phyloP scores from a whole-genome alignment of 1,140 invertebrate species.

The Gryon sp. region DNA sequence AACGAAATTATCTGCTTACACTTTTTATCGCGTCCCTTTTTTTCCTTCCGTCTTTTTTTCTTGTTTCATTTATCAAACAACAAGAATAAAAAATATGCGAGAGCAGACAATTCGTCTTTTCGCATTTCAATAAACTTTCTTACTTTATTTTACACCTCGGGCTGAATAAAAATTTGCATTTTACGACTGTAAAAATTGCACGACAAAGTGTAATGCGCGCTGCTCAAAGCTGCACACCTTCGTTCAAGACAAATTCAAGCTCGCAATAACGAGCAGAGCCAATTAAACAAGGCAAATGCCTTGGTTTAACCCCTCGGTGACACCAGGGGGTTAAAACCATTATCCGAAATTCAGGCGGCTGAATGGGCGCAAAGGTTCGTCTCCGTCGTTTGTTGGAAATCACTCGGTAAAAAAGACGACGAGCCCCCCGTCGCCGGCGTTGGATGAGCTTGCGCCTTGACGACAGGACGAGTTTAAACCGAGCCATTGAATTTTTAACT shows the following conservation, averaged over 20 bases:
- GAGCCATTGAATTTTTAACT: conserved; percentile 38
- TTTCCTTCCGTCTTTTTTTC: too few species aligned
- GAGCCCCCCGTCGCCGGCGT: conserved; percentile 19
- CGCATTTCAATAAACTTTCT: too few species aligned
- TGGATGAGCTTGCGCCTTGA: conserved; percentile 1
- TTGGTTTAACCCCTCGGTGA: conserved; percentile 37
- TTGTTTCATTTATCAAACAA: too few species aligned
- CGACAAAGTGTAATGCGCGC: neutral
- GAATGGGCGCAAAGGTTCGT: conserved; percentile 45
- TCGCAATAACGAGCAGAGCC: conserved; percentile 16
- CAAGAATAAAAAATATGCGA: too few species aligned
- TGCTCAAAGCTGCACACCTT: neutral
- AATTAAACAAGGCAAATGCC: conserved; percentile 50
- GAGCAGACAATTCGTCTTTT: too few species aligned
- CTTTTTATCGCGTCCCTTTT: too few species aligned
- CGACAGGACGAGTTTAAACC: conserved; percentile 42
- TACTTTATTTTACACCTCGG: too few species aligned
- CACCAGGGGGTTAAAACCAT: conserved; percentile 42
- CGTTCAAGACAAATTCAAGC: conserved; percentile 3
- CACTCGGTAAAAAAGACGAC: conserved; percentile 29
- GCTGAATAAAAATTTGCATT: too few species aligned
- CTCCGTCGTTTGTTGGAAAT: conserved; percentile 36
- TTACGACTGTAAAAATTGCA: too few species aligned
- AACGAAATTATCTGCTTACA: too few species aligned
- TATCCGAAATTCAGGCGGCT: conserved; percentile 38